A percentile compares a stretch with the other conserved stretches of the same genome.
These are phyloP conservation scores for Ictidomys tridecemlineatus DNA, from an alignment of 2,113 vertebrate species.

Conservation along the genomic window DNA sequence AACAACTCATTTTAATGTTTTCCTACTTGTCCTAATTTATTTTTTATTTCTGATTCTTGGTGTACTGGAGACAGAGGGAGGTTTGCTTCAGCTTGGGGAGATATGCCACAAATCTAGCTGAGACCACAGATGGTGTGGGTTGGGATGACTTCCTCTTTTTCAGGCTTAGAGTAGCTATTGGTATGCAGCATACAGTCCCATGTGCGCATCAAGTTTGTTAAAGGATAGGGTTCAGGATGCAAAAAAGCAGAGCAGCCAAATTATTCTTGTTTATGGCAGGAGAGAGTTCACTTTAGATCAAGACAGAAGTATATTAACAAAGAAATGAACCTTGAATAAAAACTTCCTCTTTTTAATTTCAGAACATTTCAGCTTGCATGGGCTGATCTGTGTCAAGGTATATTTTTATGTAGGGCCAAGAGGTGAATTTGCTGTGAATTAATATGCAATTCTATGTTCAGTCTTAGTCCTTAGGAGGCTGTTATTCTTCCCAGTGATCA, in stretches of 20 bases:
- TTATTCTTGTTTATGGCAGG: slow-evolving; percentile 43
- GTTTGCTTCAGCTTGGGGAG: slow-evolving; percentile 69
- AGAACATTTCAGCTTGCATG: background rate
- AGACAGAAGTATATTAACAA: slow-evolving; percentile 20
- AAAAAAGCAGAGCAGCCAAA: slow-evolving; percentile 74
- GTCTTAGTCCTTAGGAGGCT: background rate
- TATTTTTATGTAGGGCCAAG: background rate
- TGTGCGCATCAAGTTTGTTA: slow-evolving; percentile 70
- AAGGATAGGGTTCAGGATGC: slow-evolving; percentile 73
- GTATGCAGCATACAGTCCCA: slow-evolving; percentile 40
- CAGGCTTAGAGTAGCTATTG: slow-evolving; percentile 76
- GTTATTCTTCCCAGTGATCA: background rate
- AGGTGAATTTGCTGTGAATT: slow-evolving; percentile 28
- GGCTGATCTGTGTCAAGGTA: background rate
- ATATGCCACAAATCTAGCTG: slow-evolving; percentile 60
- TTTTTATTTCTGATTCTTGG: slow-evolving; percentile 77
- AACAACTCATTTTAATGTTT: slow-evolving; percentile 87
- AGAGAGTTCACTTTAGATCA: background rate
- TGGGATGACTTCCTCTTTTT: slow-evolving; percentile 80
- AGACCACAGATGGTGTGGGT: slow-evolving; percentile 85
- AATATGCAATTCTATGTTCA: background rate
- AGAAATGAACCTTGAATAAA: background rate
- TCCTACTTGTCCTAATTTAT: slow-evolving; percentile 86
- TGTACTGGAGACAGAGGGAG: slow-evolving; percentile 74
- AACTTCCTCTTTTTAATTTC: background rate